Base-by-base conservation (phyloP, 1,140 invertebrate species). In the Euwallacea fornicatus region DNA sequence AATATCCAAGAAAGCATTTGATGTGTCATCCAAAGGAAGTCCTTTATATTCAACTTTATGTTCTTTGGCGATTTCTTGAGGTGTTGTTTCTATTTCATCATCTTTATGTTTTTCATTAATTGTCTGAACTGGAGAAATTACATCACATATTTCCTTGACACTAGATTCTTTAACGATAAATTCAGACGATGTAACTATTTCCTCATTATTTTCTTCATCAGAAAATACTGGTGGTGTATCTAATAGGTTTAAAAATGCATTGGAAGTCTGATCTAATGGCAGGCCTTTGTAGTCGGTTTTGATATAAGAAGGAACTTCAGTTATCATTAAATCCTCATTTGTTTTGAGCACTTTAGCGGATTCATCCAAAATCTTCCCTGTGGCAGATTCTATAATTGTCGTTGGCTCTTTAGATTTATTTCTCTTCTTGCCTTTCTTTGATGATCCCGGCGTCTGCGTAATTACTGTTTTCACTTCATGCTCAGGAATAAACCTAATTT, bases 1-100 rank as follows among this genome's bases (percentile, higher is more conserved):
- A 56, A 85, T 81, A 78, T 82, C 79, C 78, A 86, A 83, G 82
- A 84, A 86, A 8, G 81, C 74, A 69, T 81, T 83, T 21, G 81
- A 81, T 7, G 84, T 81, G 66, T 83, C 80, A 69, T 87, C 83
- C 42, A 85, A 80, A 46, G 83, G 82, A 55, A 84, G 76, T 54
- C 81, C 82, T 66, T 81, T 82, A 70, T 83, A 83, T 54, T 77
- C 74, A 47, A 69, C 55, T 69, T 71, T 74, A 10, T 69, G 46
- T 10, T 50, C 13, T 50, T 50, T 2, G 13, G 7, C 46, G 3
- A 13, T 50, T 50, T 50, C 6, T 50, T 50, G 46, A 50, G 46
- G 46, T 50, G 2, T 13, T 50, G 9, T 13, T 50, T 3, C 46
- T 50, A 11, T 6, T 0, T 42, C 6, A 11, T 13, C 4, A 46